These are phyloP conservation scores for Spisula solida DNA, from an alignment of 2,888 invertebrate genomes.

Conservation along the genomic window DNA sequence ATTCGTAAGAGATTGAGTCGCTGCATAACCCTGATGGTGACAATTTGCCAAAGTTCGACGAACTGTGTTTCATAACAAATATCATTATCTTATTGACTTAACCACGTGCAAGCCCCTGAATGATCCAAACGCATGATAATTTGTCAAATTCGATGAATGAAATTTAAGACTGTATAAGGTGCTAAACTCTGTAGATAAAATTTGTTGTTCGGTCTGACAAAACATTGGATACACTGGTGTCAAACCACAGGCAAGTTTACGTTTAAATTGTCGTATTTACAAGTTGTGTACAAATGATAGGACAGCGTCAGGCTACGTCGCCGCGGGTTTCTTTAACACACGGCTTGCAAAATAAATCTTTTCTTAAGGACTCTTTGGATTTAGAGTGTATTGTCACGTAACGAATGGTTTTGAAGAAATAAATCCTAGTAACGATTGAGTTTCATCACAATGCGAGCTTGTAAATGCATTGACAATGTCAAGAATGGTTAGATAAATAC, in stretches of 20 bases:
- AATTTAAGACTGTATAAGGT: not conserved
- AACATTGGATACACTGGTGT: not conserved
- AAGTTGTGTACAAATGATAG: too few relatives aligned
- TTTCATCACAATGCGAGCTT: constrained; percentile 20
- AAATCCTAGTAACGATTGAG: constrained; percentile 40
- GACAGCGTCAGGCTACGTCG: not conserved
- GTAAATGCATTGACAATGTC: constrained; percentile 31
- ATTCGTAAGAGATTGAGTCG: too few relatives aligned
- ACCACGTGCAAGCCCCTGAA: not conserved
- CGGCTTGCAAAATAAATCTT: constrained; percentile 53
- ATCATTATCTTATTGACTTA: too few relatives aligned
- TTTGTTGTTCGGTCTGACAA: not conserved
- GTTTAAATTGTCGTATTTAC: not conserved
- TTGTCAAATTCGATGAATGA: not conserved
- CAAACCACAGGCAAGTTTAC: not conserved
- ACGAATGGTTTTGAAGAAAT: constrained; percentile 1
- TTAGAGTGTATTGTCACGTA: constrained; percentile 19
- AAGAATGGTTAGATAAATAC: constrained; percentile 33
- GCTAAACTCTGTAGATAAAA: not conserved
- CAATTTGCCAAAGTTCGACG: too few relatives aligned
- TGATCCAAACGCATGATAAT: not conserved
- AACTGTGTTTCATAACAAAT: too few relatives aligned
- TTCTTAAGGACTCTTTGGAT: constrained; percentile 22
- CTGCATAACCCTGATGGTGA: too few relatives aligned
- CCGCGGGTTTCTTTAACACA: constrained; percentile 28